Evolutionary conservation across 2,888 invertebrate genomes (phyloP).

Genomic region (Caradrina kadenii): DNA sequence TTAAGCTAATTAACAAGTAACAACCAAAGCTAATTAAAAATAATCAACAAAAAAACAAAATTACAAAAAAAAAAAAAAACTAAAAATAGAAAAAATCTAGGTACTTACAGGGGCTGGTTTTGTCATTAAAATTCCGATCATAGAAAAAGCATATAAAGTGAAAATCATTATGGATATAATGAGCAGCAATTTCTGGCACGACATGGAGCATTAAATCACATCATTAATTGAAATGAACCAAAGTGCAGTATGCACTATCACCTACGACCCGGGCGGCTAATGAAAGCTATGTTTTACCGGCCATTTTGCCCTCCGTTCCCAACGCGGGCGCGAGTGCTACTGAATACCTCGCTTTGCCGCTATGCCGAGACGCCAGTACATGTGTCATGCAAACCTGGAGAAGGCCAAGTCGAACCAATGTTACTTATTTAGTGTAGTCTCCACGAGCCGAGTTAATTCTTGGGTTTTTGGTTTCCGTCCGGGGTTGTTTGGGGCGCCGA

Average conservation of each 20-base stretch:
- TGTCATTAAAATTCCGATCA: constrained; percentile 73
- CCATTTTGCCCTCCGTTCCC: constrained; percentile 49
- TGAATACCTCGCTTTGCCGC: constrained; percentile 38
- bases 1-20: neutral
- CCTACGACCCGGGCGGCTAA: constrained; percentile 50
- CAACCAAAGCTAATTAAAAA: too few species aligned
- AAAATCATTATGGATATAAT: constrained; percentile 76
- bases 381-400: neutral
- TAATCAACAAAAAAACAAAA: neutral
- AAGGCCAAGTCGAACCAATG: constrained; percentile 21
- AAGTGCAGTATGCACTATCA: constrained; percentile 66
- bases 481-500: too few species aligned
- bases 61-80: neutral
- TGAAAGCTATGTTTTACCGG: constrained; percentile 26
- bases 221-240: constrained; percentile 57
- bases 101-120: constrained; percentile 70
- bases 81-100: neutral
- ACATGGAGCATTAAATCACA: constrained; percentile 71
- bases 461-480: too few species aligned
- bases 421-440: too few species aligned
- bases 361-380: constrained; percentile 24
- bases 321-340: constrained; percentile 61
- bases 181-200: constrained; percentile 69
- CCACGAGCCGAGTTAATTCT: too few species aligned
- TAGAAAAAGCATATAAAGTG: constrained; percentile 73